Conservation (phyloP, 1,140 invertebrate species). For the Orussus abietinus region DNA sequence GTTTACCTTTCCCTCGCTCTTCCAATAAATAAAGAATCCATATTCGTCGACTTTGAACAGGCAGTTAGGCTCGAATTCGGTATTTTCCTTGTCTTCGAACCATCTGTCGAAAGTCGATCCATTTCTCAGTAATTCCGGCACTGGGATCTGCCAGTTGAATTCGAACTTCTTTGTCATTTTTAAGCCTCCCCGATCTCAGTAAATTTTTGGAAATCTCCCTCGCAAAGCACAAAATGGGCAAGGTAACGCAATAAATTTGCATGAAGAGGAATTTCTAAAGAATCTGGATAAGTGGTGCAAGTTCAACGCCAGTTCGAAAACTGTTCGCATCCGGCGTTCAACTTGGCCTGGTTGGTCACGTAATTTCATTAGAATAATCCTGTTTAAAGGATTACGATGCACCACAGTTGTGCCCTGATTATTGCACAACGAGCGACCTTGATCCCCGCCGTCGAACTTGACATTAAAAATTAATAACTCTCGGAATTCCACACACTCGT, state of each 20-base stretch:
- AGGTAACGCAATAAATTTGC: too few species aligned
- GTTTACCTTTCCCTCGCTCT: slow-evolving; percentile 88
- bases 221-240: neutral
- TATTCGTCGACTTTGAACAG: slow-evolving; percentile 95
- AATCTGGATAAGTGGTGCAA: too few species aligned
- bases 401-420: too few species aligned
- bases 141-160: slow-evolving; percentile 94
- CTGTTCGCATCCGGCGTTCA: too few species aligned
- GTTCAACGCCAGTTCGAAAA: too few species aligned
- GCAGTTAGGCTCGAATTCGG: slow-evolving; percentile 81
- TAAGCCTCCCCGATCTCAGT: too few species aligned
- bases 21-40: slow-evolving; percentile 99
- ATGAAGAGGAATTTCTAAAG: too few species aligned
- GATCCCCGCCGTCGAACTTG: too few species aligned
- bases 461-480: too few species aligned
- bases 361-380: slow-evolving; percentile 29
- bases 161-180: slow-evolving; percentile 97
- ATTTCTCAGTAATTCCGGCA: slow-evolving; percentile 80
- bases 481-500: too few species aligned
- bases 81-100: slow-evolving; percentile 93
- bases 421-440: too few species aligned
- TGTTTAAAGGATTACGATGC: slow-evolving; percentile 28
- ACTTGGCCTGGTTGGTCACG: too few species aligned
- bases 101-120: slow-evolving; percentile 88
- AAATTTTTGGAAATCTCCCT: neutral